Conservation (phyloP, 2,888 invertebrate species). For the Oxycera nigricornis region DNA sequence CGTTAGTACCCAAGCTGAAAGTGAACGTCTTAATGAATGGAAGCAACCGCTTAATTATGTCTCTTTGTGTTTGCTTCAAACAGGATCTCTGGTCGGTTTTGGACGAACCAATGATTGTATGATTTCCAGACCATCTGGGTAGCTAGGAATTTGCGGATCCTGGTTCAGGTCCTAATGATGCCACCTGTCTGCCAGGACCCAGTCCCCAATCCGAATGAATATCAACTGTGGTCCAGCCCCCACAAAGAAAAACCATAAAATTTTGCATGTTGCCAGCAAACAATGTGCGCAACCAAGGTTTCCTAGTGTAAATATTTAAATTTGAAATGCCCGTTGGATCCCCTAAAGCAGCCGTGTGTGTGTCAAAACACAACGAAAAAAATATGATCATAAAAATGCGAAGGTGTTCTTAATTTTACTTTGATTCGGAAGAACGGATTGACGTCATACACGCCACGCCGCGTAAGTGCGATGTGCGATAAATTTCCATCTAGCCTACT, state of each 20-base stretch:
- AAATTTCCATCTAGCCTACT: slow-evolving; percentile 31
- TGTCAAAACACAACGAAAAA: no score
- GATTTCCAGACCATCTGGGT: no score
- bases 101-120: no score
- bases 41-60: no score
- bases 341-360: slow-evolving; percentile 26
- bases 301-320: slow-evolving; percentile 25
- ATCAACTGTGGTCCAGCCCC: background rate
- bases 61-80: no score
- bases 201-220: background rate
- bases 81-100: no score
- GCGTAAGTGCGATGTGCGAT: slow-evolving; percentile 17
- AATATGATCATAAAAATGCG: slow-evolving; percentile 29
- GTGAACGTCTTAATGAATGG: no score
- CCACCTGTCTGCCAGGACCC: background rate
- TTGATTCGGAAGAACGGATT: slow-evolving; percentile 34
- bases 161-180: no score
- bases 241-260: background rate
- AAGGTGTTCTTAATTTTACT: slow-evolving; percentile 37
- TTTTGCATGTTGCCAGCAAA: background rate
- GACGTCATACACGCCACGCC: slow-evolving; percentile 23
- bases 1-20: no score
- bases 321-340: background rate
- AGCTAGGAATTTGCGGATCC: no score
- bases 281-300: background rate